Conservation (phyloP, 1,140 invertebrate species). For the Papilio polyxenes region DNA sequence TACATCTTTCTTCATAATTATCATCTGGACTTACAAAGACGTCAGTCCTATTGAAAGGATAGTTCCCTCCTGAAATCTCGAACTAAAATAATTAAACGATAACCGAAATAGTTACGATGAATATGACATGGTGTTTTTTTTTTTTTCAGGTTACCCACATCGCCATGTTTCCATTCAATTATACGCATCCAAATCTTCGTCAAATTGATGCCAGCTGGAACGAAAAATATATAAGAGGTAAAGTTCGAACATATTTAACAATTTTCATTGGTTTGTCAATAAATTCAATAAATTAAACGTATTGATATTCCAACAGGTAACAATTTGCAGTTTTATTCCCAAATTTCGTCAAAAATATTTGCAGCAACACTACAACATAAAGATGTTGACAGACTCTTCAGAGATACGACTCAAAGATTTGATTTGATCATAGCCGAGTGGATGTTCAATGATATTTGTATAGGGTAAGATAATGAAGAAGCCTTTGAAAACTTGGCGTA, state of each 20-base stretch:
- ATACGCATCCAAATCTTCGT: not conserved
- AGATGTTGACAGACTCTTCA: constrained; percentile 31
- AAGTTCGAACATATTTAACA: not conserved
- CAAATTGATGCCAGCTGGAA: constrained; percentile 1
- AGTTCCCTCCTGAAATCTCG: too few relatives aligned
- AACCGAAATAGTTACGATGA: not conserved
- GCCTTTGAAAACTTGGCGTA: not conserved
- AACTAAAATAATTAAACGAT: too few relatives aligned
- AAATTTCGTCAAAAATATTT: constrained; percentile 4
- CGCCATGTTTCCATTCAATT: constrained; percentile 10
- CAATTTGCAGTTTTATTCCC: not conserved
- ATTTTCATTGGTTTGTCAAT: not conserved
- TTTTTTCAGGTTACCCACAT: not conserved
- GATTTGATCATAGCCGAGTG: constrained; percentile 48
- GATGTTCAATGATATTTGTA: constrained; percentile 46
- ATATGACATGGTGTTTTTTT: not conserved
- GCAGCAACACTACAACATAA: constrained; percentile 13
- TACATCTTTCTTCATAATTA: too few relatives aligned
- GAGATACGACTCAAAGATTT: constrained; percentile 41
- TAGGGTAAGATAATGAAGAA: constrained; percentile 43
- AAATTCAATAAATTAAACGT: not conserved
- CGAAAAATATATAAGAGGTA: constrained; percentile 1
- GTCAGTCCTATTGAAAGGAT: too few relatives aligned
- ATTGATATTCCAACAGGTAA: not conserved
- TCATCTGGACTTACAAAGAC: too few relatives aligned